A percentile compares a stretch with the other conserved stretches of the same genome.
These are phyloP conservation scores for Acromyrmex echinatior DNA, from an alignment of 1,140 invertebrate genomes.

Conservation along the genomic window DNA sequence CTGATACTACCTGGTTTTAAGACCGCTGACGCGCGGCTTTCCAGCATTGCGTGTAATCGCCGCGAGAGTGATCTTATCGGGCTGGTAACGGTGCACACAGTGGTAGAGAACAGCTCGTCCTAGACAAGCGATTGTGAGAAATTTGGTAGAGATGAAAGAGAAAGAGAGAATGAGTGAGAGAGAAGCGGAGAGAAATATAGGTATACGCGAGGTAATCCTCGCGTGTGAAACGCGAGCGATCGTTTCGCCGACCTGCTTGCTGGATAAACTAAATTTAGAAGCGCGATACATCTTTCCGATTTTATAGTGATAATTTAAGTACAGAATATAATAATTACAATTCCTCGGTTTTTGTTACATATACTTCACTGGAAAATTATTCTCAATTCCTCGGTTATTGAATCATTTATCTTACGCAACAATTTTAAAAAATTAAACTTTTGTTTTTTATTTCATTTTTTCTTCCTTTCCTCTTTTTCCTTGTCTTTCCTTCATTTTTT, in stretches of 20 bases:
- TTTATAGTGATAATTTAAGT: constrained; percentile 15
- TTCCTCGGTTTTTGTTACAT: not conserved
- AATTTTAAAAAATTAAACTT: not conserved
- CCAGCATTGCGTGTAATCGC: constrained; percentile 72
- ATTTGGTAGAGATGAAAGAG: constrained; percentile 65
- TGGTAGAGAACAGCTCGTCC: constrained; percentile 46
- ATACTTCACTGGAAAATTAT: not conserved
- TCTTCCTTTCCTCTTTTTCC: not conserved
- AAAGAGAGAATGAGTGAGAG: constrained; percentile 11
- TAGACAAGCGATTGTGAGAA: constrained; percentile 70
- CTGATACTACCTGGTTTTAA: constrained; percentile 69
- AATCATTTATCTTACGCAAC: not conserved
- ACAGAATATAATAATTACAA: not conserved
- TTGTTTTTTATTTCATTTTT: not conserved
- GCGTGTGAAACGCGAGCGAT: constrained; percentile 60
- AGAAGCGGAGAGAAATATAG: not conserved
- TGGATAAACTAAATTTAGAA: constrained; percentile 52
- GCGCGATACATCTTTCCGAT: constrained; percentile 23
- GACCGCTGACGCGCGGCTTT: constrained; percentile 66
- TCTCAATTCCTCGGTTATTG: not conserved
- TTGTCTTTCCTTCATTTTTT: not conserved
- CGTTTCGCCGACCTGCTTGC: constrained; percentile 48
- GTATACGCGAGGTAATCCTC: constrained; percentile 27
- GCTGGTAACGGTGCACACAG: constrained; percentile 46
- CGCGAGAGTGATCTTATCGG: constrained; percentile 71